Conservation (phyloP, 2,888 invertebrate species). For the Adelognathus sp. region DNA sequence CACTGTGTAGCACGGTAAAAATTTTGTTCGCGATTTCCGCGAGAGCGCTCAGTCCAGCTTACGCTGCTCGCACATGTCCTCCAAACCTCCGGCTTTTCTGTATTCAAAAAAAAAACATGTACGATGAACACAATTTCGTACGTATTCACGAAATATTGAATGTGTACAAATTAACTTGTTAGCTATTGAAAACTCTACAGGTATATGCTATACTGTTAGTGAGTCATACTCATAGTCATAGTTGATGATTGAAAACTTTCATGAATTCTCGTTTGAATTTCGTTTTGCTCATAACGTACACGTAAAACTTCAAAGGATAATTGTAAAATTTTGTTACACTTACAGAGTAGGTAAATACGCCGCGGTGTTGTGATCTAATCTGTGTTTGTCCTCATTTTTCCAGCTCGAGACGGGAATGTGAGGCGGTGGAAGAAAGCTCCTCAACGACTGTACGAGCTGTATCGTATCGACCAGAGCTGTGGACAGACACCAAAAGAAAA, state of each 20-base stretch:
- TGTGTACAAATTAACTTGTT: not conserved
- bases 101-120: conserved; percentile 55
- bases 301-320: not conserved
- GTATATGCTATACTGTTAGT: too few relatives aligned
- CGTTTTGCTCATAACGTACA: not conserved
- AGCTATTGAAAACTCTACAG: not conserved
- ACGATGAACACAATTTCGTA: too few relatives aligned
- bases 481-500: conserved; percentile 28
- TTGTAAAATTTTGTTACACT: conserved; percentile 60
- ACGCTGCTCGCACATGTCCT: conserved; percentile 78
- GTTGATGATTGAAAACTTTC: not conserved
- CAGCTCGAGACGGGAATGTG: conserved; percentile 94
- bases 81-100: conserved; percentile 76
- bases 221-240: not conserved
- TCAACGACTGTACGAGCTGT: conserved; percentile 91
- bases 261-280: not conserved
- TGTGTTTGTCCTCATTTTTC: conserved; percentile 92
- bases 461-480: conserved; percentile 92
- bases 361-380: conserved; percentile 81
- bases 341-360: conserved; percentile 76
- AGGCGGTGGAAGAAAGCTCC: conserved; percentile 92
- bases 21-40: conserved; percentile 47
- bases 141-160: not conserved
- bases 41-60: conserved; percentile 75
- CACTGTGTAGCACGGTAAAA: conserved; percentile 69